Evolutionary conservation across 2,797 vertebrate genomes (phyloP), one percentile per base, ranked within the genome.

Genomic region (Eupleurogrammus muticus): DNA sequence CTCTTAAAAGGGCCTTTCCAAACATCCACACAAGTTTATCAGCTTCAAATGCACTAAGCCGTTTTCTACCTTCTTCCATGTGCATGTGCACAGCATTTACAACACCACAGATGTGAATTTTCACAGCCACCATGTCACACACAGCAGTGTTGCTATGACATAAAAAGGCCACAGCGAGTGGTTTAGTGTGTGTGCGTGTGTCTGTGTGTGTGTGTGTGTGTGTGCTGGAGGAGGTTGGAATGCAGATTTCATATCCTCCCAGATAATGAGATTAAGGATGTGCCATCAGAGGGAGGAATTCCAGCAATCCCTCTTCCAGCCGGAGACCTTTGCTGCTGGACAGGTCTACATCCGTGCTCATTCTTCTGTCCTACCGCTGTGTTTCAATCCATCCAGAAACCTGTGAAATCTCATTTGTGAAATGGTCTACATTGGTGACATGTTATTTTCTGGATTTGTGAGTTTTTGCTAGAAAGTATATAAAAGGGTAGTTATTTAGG

Each of bases 211-310:
- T 69, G 48, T 70, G 49, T 52, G 60, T 68, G 65, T 55, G 73
- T 65, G 48, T 46, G 62, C 49, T 38, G 60, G 53, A 66, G 49
- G 61, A 73, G 24, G 58, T 59, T 80, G 90, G 92, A 94, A 94
- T 93, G 92, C 83, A 88, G 86, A 90, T 91, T 91, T 92, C 86
- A 90, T 92, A 90, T 91, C 83, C 87, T 90, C 68, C 62, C 67
- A 83, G 89, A 92, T 94, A 93, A 94, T 92, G 79, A 92, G 92
- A 94, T 94, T 93, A 92, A 85, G 77, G 76, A 90, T 24, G 65
- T 88, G 81, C 67, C 77, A 72, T 89, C 80, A 70, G 49, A 87
- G 72, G 70, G 62, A 89, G 80, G 91, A 93, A 93, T 93, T 93
- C 82, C 80, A 92, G 81, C 75, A 48, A 87, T 91, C 82, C 78